Percentiles rank a stretch among this genome's conserved stretches.
These are phyloP conservation scores for Brienomyrus brachyistius DNA, from an alignment of 2,113 vertebrate species.

Conservation along the genomic window DNA sequence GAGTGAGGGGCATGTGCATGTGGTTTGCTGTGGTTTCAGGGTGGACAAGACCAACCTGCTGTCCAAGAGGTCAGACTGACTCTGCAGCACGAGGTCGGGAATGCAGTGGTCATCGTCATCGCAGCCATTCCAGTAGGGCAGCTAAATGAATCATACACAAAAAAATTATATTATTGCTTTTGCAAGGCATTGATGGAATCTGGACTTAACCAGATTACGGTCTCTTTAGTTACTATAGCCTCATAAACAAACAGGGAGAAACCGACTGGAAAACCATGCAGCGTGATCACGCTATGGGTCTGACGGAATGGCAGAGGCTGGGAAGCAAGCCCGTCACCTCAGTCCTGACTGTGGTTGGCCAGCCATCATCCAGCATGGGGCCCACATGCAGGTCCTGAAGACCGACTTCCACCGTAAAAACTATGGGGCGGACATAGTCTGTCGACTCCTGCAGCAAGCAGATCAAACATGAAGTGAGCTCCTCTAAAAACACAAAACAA, in stretches of 20 bases:
- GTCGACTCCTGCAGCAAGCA: constrained; percentile 71
- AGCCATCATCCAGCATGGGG: constrained; percentile 76
- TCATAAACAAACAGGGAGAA: neutral
- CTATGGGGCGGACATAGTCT: constrained; percentile 84
- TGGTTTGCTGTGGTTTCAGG: neutral
- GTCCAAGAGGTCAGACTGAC: constrained; percentile 73
- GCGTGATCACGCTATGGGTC: neutral
- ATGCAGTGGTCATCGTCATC: constrained; percentile 88
- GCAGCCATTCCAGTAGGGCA: constrained; percentile 97
- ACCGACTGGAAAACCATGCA: neutral
- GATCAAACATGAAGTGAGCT: neutral
- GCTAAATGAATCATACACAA: constrained; percentile 49
- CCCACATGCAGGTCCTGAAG: constrained; percentile 60
- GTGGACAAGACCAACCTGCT: constrained; percentile 65
- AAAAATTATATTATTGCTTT: neutral
- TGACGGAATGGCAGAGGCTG: neutral
- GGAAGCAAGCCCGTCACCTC: constrained; percentile 54
- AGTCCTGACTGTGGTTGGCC: constrained; percentile 77
- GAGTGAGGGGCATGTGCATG: too few species aligned
- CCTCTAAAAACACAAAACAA: neutral
- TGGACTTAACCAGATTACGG: neutral
- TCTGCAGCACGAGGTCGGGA: constrained; percentile 80
- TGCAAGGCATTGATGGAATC: neutral
- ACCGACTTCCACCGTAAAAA: constrained; percentile 72
- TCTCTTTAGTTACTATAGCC: neutral